A percentile compares a stretch with the other conserved stretches of the same genome.
Conservation (phyloP, 2,113 vertebrate genomes). For the Tilapia sparmanii region DNA sequence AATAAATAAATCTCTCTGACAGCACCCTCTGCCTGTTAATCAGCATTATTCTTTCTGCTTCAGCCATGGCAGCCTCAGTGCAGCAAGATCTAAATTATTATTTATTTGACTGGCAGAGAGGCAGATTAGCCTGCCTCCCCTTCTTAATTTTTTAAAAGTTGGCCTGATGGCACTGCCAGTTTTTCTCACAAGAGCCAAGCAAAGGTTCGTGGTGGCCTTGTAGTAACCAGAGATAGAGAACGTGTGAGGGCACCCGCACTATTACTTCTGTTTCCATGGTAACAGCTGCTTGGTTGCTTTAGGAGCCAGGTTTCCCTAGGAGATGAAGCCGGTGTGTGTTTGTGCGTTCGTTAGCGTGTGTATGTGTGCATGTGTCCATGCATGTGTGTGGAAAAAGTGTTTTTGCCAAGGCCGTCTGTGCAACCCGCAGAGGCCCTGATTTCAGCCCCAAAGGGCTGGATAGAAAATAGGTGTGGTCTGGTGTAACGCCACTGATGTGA, state of each 20-base stretch:
- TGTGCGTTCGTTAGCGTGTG: slow-evolving; percentile 34
- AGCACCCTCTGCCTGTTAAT: slow-evolving; percentile 2
- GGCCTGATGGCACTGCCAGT: neutral
- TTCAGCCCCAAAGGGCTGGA: slow-evolving; percentile 9
- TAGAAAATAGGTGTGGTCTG: slow-evolving; percentile 50
- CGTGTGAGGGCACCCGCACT: slow-evolving; percentile 30
- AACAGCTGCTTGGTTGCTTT: slow-evolving; percentile 71
- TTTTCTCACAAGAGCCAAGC: neutral
- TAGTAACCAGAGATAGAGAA: slow-evolving; percentile 17
- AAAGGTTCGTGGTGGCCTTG: slow-evolving; percentile 21
- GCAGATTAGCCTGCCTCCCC: neutral
- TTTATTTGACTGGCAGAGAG: slow-evolving; percentile 4
- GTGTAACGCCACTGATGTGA: slow-evolving; percentile 7
- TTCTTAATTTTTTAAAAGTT: neutral
- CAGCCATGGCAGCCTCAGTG: neutral
- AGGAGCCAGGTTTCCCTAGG: slow-evolving; percentile 70
- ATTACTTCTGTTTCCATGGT: slow-evolving; percentile 77
- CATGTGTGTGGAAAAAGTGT: slow-evolving; percentile 16
- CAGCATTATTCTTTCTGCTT: neutral
- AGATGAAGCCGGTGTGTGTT: slow-evolving; percentile 56
- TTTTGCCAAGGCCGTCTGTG: slow-evolving; percentile 34
- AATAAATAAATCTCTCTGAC: neutral
- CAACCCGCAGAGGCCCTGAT: slow-evolving; percentile 21
- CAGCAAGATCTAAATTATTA: neutral
- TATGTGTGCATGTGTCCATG: neutral